Conservation (phyloP, 2,797 vertebrate species). For the Malurus leucopterus region DNA sequence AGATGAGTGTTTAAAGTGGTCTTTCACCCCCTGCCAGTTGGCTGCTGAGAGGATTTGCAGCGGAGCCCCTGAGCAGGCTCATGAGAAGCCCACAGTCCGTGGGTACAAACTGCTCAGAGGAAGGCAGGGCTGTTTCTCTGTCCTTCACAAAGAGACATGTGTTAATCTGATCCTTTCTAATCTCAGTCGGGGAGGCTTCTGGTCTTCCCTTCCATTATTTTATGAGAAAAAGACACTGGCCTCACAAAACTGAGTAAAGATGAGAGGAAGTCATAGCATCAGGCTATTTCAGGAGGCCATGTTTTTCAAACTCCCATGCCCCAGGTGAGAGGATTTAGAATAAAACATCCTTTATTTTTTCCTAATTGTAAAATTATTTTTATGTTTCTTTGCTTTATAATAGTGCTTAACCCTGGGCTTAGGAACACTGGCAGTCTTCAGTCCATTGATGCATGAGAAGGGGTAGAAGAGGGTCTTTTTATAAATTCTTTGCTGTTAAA, state of each 20-base stretch:
- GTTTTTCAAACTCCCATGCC: background rate
- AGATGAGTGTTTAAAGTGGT: background rate
- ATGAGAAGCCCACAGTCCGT: background rate
- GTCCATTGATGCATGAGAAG: background rate
- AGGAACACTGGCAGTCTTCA: no score
- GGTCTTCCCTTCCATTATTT: background rate
- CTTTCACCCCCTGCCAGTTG: background rate
- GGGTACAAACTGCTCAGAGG: background rate
- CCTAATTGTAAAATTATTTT: background rate
- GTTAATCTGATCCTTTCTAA: background rate
- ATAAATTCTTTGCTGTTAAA: background rate
- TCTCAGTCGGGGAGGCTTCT: background rate
- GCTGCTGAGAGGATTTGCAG: background rate
- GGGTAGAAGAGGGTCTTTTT: background rate
- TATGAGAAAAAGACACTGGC: background rate
- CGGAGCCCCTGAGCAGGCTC: background rate
- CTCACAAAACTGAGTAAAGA: background rate
- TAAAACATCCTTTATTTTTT: background rate
- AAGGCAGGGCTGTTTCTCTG: background rate
- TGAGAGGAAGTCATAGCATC: background rate
- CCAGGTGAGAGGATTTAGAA: background rate
- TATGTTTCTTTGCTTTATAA: background rate
- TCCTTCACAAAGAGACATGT: background rate
- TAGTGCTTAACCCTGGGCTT: background rate
- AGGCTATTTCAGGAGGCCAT: background rate